phyloP scores from a whole-genome alignment of 2,113 vertebrate species.

The Silurus asotus region DNA sequence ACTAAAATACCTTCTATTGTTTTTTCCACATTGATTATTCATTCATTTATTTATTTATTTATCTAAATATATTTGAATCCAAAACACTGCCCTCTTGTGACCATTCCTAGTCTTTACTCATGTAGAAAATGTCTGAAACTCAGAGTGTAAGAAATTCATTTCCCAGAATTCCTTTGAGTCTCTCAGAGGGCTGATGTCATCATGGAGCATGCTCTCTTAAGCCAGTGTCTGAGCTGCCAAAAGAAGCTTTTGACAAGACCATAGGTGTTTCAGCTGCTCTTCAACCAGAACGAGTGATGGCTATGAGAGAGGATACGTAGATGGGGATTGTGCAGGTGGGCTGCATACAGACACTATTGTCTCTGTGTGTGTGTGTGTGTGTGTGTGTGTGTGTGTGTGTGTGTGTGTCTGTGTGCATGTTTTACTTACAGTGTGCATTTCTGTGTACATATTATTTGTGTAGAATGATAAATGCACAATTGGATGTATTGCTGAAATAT shows the following conservation, averaged over 20 bases:
- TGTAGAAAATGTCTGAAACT: no score
- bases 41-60: not conserved
- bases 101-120: not conserved
- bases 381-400: slow-evolving; percentile 10
- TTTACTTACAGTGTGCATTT: not conserved
- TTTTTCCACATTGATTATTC: not conserved
- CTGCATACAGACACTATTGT: slow-evolving; percentile 2
- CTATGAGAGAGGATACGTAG: slow-evolving; percentile 61
- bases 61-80: not conserved
- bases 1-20: not conserved
- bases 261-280: slow-evolving; percentile 33
- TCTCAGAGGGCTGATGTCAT: slow-evolving; percentile 37
- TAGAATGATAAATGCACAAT: not conserved
- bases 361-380: not conserved
- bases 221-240: slow-evolving; percentile 33
- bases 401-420: not conserved
- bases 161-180: slow-evolving; percentile 66
- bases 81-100: slow-evolving; percentile 42
- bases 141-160: slow-evolving; percentile 53
- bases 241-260: slow-evolving; percentile 39
- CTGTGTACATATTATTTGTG: not conserved
- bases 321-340: slow-evolving; percentile 74
- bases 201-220: slow-evolving; percentile 58
- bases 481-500: not conserved
- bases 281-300: slow-evolving; percentile 53